These are phyloP conservation scores for Coenonympha glycerion DNA, from an alignment of 2,888 invertebrate species.

Conservation along the genomic window DNA sequence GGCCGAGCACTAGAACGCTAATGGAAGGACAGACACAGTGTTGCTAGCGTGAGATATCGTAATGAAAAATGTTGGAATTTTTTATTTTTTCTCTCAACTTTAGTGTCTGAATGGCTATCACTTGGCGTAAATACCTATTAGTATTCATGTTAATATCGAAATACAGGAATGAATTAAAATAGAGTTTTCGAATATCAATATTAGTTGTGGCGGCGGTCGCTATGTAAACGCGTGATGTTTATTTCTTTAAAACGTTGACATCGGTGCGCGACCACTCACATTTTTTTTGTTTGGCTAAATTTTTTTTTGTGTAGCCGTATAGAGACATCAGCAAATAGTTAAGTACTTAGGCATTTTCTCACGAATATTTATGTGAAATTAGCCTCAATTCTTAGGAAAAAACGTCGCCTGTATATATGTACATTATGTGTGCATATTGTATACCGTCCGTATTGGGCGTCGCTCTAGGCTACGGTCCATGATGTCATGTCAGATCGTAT, in stretches of 20 bases:
- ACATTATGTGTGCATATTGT: background rate
- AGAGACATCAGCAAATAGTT: slow-evolving; percentile 53
- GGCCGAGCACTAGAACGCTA: no score
- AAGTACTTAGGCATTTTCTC: slow-evolving; percentile 47
- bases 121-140: no score
- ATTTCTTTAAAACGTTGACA: slow-evolving; percentile 70
- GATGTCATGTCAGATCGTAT: slow-evolving; percentile 69
- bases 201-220: slow-evolving; percentile 70
- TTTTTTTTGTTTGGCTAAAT: slow-evolving; percentile 71
- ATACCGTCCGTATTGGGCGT: background rate
- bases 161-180: no score
- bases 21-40: no score
- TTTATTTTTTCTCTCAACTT: no score
- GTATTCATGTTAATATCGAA: no score
- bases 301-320: slow-evolving; percentile 65
- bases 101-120: no score
- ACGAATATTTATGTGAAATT: slow-evolving; percentile 5
- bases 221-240: slow-evolving; percentile 71
- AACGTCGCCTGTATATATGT: background rate
- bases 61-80: no score
- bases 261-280: slow-evolving; percentile 66
- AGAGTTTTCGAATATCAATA: slow-evolving; percentile 75
- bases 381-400: background rate
- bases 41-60: no score
- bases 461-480: slow-evolving; percentile 22